A percentile compares a stretch with the other conserved stretches of the same genome.
These are phyloP conservation scores for Drosophila sproati DNA, from an alignment of 1,140 invertebrate genomes.

Conservation along the genomic window DNA sequence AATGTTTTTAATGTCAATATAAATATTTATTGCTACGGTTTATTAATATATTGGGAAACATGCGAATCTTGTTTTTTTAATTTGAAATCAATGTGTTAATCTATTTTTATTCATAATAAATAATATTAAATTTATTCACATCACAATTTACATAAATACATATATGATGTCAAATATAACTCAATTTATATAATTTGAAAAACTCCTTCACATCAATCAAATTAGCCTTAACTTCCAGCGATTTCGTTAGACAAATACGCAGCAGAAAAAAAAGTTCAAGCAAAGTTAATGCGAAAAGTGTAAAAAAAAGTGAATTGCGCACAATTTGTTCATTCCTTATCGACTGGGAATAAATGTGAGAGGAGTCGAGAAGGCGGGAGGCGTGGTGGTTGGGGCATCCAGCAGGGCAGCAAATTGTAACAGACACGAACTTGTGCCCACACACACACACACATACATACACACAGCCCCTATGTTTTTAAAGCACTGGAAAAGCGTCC, in stretches of 20 bases:
- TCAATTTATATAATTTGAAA: constrained; percentile 16
- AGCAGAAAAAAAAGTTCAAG: constrained; percentile 11
- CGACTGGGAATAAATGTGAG: constrained; percentile 49
- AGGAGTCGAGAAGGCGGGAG: neutral
- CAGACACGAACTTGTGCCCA: constrained; percentile 39
- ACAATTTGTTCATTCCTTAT: constrained; percentile 64
- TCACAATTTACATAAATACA: too few relatives aligned
- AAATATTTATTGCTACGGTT: neutral
- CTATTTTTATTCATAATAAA: too few relatives aligned
- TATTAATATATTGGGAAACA: neutral
- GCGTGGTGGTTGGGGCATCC: neutral
- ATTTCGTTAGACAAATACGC: constrained; percentile 13
- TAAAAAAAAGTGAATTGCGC: constrained; percentile 40
- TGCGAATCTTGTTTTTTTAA: neutral
- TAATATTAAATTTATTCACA: too few relatives aligned
- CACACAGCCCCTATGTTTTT: constrained; percentile 41
- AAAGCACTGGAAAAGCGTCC: constrained; percentile 61
- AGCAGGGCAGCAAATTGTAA: constrained; percentile 52
- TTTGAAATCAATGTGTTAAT: too few relatives aligned
- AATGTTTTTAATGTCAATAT: neutral
- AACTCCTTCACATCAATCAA: constrained; percentile 23
- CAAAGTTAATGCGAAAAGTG: constrained; percentile 20
- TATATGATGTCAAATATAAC: too few relatives aligned
- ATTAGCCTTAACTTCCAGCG: neutral
- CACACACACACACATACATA: constrained; percentile 7